These are phyloP conservation scores for Maniola hyperantus DNA, from an alignment of 2,888 invertebrate genomes.

Conservation along the genomic window DNA sequence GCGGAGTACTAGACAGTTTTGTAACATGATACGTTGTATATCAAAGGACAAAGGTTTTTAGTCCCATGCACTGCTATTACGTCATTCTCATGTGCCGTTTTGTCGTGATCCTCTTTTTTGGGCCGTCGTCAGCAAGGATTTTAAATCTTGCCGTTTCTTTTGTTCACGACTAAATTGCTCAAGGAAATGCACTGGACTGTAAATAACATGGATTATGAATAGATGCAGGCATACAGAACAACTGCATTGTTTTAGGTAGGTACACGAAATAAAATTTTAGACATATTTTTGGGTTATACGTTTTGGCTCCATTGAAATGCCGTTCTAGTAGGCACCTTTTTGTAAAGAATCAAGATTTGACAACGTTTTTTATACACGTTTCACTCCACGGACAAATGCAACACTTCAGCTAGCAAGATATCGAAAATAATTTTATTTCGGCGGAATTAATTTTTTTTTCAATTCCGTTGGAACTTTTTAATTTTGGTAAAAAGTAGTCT, in stretches of 20 bases:
- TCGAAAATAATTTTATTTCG: no score
- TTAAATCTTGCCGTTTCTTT: slow-evolving; percentile 34
- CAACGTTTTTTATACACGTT: no score
- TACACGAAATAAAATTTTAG: background rate
- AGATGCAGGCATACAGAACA: background rate
- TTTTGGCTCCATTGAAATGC: no score
- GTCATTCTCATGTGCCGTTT: slow-evolving; percentile 39
- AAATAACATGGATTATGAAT: slow-evolving; percentile 27
- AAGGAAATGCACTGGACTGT: slow-evolving; percentile 34
- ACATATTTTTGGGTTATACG: background rate
- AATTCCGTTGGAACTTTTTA: no score
- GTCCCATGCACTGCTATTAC: slow-evolving; percentile 47
- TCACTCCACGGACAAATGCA: no score
- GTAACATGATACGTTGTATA: slow-evolving; percentile 54
- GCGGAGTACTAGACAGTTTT: slow-evolving; percentile 53
- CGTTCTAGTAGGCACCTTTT: no score
- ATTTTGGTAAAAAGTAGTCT: no score
- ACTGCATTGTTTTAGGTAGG: background rate
- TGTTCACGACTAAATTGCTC: slow-evolving; percentile 34
- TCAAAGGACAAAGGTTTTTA: slow-evolving; percentile 50
- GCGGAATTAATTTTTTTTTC: no score
- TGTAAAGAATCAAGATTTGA: no score
- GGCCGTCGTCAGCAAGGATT: slow-evolving; percentile 33
- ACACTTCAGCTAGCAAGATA: no score
- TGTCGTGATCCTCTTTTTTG: slow-evolving; percentile 38